Conservation (phyloP, 2,888 invertebrate genomes). For the Parochlus steinenii region DNA sequence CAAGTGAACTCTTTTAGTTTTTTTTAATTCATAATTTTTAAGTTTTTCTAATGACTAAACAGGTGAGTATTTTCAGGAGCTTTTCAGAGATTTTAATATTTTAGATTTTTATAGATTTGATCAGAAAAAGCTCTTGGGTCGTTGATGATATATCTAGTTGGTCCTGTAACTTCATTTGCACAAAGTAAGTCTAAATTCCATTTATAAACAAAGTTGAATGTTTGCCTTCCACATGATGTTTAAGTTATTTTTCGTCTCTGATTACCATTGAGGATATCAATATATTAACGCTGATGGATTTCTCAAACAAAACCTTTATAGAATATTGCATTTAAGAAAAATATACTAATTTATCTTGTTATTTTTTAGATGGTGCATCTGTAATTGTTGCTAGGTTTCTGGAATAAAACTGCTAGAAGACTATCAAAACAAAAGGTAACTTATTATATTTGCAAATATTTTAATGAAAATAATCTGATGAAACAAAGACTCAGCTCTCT, state of each 20-base stretch:
- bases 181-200: background rate
- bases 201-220: background rate
- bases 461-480: slow-evolving; percentile 11
- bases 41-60: too few species aligned
- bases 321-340: background rate
- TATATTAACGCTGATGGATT: background rate
- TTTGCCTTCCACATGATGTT: slow-evolving; percentile 16
- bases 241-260: slow-evolving; percentile 20
- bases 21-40: too few species aligned
- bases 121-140: background rate
- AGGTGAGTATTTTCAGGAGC: too few species aligned
- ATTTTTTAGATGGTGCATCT: slow-evolving; percentile 1
- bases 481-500: slow-evolving; percentile 21
- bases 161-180: too few species aligned
- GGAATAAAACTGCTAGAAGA: too few species aligned
- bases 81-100: too few species aligned
- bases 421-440: too few species aligned
- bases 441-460: background rate
- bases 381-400: too few species aligned
- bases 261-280: slow-evolving; percentile 13
- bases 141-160: too few species aligned
- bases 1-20: too few species aligned
- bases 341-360: background rate
- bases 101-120: background rate
- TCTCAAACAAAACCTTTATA: background rate